Percentiles rank a stretch among this genome's conserved stretches.
Conservation (phyloP, 2,797 vertebrate genomes). For the Pangasius sanitwongsei region DNA sequence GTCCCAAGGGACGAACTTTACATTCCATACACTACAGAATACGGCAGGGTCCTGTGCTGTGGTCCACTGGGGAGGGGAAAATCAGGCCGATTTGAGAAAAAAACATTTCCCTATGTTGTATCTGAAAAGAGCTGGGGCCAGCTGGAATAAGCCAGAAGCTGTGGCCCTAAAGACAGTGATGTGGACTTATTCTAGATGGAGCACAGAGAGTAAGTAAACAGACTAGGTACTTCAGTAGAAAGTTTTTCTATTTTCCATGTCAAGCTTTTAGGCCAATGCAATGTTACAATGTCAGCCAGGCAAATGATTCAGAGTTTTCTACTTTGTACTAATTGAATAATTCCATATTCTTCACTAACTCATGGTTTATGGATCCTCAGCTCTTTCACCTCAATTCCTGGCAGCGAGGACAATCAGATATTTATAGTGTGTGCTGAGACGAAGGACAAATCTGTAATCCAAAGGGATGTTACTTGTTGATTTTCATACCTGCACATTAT, state of each 20-base stretch:
- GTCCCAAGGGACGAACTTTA: constrained; percentile 27
- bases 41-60: not conserved
- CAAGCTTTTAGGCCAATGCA: not conserved
- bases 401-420: constrained; percentile 17
- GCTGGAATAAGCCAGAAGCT: constrained; percentile 9
- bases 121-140: not conserved
- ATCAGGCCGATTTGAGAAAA: constrained; percentile 8
- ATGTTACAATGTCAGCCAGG: not conserved
- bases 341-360: constrained; percentile 11
- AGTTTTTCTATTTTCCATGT: not conserved
- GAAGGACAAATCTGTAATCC: constrained; percentile 65
- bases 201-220: not conserved
- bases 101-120: not conserved
- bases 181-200: not conserved
- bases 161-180: not conserved
- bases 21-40: constrained; percentile 30
- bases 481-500: constrained; percentile 71
- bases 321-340: not conserved
- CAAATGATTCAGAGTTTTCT: constrained; percentile 8
- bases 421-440: constrained; percentile 53
- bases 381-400: constrained; percentile 53
- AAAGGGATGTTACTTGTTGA: constrained; percentile 65
- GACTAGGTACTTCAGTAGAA: not conserved
- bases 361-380: constrained; percentile 22
- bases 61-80: constrained; percentile 17